Conservation (phyloP, 2,797 vertebrate species). For the Crax fasciolata region DNA sequence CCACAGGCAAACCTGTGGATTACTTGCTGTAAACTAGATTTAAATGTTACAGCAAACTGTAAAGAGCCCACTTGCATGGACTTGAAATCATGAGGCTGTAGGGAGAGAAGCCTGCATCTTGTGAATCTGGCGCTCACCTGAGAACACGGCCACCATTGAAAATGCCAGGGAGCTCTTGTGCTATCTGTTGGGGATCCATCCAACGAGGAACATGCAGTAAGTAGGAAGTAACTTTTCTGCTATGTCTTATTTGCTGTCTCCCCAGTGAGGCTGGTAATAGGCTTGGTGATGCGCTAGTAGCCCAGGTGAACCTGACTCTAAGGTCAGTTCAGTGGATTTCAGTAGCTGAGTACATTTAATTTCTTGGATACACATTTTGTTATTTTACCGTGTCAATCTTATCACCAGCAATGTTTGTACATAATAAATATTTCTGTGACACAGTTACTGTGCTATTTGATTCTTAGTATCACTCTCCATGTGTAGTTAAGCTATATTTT, state of each 20-base stretch:
- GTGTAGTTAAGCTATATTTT: slow-evolving; percentile 40
- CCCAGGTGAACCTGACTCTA: not conserved
- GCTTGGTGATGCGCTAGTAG: not conserved
- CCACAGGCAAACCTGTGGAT: not conserved
- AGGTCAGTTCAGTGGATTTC: slow-evolving; percentile 53
- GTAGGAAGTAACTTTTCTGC: not conserved
- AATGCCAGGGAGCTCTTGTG: accelerated
- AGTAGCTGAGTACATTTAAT: slow-evolving; percentile 32
- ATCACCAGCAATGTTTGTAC: slow-evolving; percentile 39
- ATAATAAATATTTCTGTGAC: slow-evolving; percentile 57
- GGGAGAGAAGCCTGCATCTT: not conserved
- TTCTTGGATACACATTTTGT: slow-evolving; percentile 50
- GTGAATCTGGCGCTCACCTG: not conserved
- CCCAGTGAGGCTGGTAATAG: not conserved
- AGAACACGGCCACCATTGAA: not conserved
- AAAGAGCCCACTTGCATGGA: accelerated
- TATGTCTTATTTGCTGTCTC: not conserved
- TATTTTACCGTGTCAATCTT: slow-evolving; percentile 51
- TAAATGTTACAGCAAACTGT: not conserved
- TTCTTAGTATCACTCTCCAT: slow-evolving; percentile 40
- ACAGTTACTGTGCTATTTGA: not conserved
- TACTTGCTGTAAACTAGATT: not conserved
- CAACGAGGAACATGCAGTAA: not conserved
- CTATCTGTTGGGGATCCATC: not conserved
- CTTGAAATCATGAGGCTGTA: not conserved